Conservation (phyloP, 2,888 invertebrate genomes). For the Papilio demoleus region DNA sequence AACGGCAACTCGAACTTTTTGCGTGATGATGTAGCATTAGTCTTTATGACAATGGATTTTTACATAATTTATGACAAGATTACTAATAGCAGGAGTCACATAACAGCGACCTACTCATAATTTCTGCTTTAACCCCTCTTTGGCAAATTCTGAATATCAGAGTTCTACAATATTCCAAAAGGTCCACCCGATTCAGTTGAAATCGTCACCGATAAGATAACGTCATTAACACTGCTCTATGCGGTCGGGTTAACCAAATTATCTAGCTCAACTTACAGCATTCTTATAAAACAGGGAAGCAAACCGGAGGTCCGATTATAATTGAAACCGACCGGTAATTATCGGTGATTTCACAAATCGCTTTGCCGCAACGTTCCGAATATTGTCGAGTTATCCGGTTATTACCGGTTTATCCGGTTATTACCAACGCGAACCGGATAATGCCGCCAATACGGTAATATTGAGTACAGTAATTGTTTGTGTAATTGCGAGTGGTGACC, state of each 20-base stretch:
- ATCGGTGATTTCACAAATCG: slow-evolving; percentile 56
- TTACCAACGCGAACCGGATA: slow-evolving; percentile 43
- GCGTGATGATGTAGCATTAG: too few relatives aligned
- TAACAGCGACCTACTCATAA: neutral
- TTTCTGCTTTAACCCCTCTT: neutral
- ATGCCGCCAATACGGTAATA: slow-evolving; percentile 49
- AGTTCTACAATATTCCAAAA: slow-evolving; percentile 16
- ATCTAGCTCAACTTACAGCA: slow-evolving; percentile 19
- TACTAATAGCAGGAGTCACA: too few relatives aligned
- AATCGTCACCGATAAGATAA: slow-evolving; percentile 27
- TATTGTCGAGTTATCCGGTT: slow-evolving; percentile 42
- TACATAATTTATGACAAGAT: too few relatives aligned
- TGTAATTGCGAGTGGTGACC: slow-evolving; percentile 44
- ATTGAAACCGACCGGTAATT: slow-evolving; percentile 54
- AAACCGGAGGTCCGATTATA: slow-evolving; percentile 47
- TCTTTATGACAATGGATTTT: too few relatives aligned
- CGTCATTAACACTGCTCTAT: neutral
- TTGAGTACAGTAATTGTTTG: slow-evolving; percentile 43
- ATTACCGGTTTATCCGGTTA: slow-evolving; percentile 44
- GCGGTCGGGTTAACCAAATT: slow-evolving; percentile 23
- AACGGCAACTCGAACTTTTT: too few relatives aligned
- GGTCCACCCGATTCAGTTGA: slow-evolving; percentile 1
- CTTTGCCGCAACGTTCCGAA: slow-evolving; percentile 45
- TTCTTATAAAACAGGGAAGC: slow-evolving; percentile 22
- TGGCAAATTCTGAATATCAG: neutral